Percentiles rank a stretch among this genome's conserved stretches.
These are phyloP conservation scores for Hippolais icterina DNA, from an alignment of 2,113 vertebrate species.

Conservation along the genomic window DNA sequence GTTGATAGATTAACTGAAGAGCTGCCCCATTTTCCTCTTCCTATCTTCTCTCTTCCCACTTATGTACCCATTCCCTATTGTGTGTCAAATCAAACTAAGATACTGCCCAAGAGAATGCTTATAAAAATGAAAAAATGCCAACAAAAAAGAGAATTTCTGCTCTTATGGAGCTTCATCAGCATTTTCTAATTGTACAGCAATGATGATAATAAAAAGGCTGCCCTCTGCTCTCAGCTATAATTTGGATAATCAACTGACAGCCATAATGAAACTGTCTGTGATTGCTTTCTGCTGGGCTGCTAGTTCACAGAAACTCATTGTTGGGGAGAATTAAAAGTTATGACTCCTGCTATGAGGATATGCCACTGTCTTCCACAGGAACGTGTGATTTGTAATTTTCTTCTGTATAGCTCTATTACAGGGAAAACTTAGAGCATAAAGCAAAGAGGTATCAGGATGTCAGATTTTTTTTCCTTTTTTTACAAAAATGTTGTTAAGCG, in stretches of 20 bases:
- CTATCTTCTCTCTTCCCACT: neutral
- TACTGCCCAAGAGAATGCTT: neutral
- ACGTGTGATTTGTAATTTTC: neutral
- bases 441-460: neutral
- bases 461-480: fast-evolving
- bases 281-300: slow-evolving; percentile 45
- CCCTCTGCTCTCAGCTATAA: slow-evolving; percentile 39
- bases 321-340: slow-evolving; percentile 9
- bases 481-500: neutral
- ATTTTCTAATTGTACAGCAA: slow-evolving; percentile 44
- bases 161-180: slow-evolving; percentile 2
- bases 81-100: neutral
- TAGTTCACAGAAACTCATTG: slow-evolving; percentile 17
- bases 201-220: slow-evolving; percentile 57
- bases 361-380: neutral
- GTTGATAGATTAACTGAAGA: neutral
- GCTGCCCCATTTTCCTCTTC: neutral
- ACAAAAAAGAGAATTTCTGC: neutral
- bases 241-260: slow-evolving; percentile 50
- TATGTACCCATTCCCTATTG: neutral
- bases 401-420: neutral
- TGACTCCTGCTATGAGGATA: neutral
- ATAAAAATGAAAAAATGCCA: neutral
- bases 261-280: slow-evolving; percentile 35
- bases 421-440: neutral